Conservation (phyloP, 2,888 invertebrate species). For the Idaea aversata region DNA sequence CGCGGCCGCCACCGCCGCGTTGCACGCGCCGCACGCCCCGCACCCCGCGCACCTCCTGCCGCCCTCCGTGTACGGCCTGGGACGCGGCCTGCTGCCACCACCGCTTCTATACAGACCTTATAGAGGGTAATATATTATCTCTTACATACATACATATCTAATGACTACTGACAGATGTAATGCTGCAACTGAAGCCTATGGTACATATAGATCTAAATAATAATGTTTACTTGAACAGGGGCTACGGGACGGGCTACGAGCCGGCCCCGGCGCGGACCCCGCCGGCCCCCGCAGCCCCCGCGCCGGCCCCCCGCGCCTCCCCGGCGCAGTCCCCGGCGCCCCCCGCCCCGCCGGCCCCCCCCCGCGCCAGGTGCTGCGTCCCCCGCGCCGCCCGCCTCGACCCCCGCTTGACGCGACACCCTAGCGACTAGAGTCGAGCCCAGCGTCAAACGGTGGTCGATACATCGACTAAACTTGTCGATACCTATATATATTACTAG, state of each 20-base stretch:
- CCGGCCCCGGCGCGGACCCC: constrained; percentile 46
- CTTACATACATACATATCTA: too few relatives aligned
- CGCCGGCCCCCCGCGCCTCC: constrained; percentile 35
- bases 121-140: constrained; percentile 13
- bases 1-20: constrained; percentile 15
- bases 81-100: constrained; percentile 53
- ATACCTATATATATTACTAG: too few relatives aligned
- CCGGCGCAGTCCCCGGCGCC: constrained; percentile 36
- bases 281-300: constrained; percentile 17
- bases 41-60: constrained; percentile 44
- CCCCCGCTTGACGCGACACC: constrained; percentile 28
- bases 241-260: too few relatives aligned
- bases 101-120: constrained; percentile 59
- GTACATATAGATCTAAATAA: too few relatives aligned
- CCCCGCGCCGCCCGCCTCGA: constrained; percentile 24
- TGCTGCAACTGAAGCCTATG: too few relatives aligned
- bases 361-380: constrained; percentile 23
- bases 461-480: too few relatives aligned
- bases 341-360: constrained; percentile 24
- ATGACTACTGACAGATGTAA: too few relatives aligned
- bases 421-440: constrained; percentile 24
- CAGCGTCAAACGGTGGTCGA: constrained; percentile 6
- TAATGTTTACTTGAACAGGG: too few relatives aligned
- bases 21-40: constrained; percentile 34
- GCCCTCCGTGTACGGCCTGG: constrained; percentile 45